Evolutionary conservation across 2,797 vertebrate genomes (phyloP).

Genomic region (Pseudochirops corinnae): DNA sequence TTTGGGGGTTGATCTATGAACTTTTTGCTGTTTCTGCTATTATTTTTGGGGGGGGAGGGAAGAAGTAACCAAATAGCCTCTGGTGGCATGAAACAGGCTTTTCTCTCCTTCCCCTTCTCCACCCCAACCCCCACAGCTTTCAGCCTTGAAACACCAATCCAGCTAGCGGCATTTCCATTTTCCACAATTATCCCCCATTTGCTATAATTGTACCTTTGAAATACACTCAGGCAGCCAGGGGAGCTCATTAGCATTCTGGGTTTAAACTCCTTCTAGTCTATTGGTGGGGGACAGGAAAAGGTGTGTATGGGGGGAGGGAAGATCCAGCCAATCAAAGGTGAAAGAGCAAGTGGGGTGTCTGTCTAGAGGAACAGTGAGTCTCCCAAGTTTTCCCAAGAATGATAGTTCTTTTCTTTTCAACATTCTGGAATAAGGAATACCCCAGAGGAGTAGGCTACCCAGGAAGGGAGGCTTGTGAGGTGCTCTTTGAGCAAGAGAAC

Average conservation of each 20-base stretch:
- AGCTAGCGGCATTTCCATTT: conserved; percentile 59
- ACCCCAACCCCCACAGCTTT: background rate
- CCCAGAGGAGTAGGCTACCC: background rate
- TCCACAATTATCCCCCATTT: conserved; percentile 58
- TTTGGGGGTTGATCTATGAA: conserved; percentile 61
- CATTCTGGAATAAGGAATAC: conserved; percentile 8
- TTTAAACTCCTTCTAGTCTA: conserved; percentile 40
- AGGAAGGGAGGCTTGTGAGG: background rate
- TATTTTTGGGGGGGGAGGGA: background rate
- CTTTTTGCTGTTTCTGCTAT: background rate
- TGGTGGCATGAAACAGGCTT: background rate
- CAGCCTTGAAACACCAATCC: conserved; percentile 36
- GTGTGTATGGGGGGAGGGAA: background rate
- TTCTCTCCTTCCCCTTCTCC: background rate
- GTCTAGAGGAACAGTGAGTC: conserved; percentile 9
- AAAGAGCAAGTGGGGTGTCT: background rate
- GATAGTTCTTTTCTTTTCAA: background rate
- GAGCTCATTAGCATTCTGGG: background rate
- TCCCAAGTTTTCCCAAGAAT: background rate
- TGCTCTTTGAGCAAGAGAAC: background rate
- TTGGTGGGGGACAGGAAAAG: background rate
- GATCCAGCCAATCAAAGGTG: background rate
- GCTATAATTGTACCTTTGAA: conserved; percentile 51
- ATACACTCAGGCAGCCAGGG: background rate
- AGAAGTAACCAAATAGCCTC: background rate